Conservation (phyloP, 2,797 vertebrate species). For the Morelia viridis region DNA sequence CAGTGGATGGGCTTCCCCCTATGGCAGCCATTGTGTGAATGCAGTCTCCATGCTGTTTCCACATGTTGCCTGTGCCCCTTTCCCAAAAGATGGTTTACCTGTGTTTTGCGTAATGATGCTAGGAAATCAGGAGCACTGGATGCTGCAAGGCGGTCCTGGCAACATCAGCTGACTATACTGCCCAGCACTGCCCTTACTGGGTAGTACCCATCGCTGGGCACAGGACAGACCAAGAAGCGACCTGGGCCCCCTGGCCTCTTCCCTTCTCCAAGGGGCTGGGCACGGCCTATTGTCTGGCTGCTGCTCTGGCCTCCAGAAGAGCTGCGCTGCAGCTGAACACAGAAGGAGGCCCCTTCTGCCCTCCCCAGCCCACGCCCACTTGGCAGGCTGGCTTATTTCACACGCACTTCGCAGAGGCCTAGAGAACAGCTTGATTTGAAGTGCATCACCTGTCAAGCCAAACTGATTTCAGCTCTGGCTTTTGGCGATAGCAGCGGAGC, state of each 20-base stretch:
- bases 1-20: not conserved
- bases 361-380: fast-evolving
- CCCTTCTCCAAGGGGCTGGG: not conserved
- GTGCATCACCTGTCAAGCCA: constrained; percentile 52
- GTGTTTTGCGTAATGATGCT: not conserved
- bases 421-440: constrained; percentile 24
- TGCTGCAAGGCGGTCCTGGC: not conserved
- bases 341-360: not conserved
- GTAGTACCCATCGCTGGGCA: not conserved
- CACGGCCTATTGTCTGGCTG: not conserved
- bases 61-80: fast-evolving
- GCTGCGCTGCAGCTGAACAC: not conserved
- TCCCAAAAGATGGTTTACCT: not conserved
- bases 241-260: not conserved
- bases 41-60: not conserved
- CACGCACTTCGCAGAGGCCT: constrained; percentile 20
- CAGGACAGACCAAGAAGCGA: not conserved
- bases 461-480: constrained; percentile 60
- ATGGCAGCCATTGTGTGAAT: not conserved
- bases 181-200: not conserved
- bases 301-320: not conserved
- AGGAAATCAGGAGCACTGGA: not conserved
- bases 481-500: constrained; percentile 43
- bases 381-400: not conserved
- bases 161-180: not conserved